Percentiles rank a stretch among this genome's conserved stretches.
These are phyloP conservation scores for Nyctibius bracteatus DNA, from an alignment of 2,113 vertebrate species.

Conservation along the genomic window DNA sequence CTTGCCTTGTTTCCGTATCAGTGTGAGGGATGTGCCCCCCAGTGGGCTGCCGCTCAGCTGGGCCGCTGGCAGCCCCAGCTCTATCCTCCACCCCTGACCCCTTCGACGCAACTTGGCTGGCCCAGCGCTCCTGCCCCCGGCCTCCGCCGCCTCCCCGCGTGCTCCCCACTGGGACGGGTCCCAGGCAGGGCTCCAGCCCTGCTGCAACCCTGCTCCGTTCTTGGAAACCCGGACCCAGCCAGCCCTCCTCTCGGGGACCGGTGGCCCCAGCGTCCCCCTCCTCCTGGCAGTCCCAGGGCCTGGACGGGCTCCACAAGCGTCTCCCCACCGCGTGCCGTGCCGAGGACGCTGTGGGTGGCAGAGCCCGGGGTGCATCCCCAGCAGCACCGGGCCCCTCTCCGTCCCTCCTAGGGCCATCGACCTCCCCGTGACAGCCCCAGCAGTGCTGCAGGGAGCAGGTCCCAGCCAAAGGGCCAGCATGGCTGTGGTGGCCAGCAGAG, in stretches of 20 bases:
- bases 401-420: rapidly evolving
- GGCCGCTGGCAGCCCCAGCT: constrained; percentile 19
- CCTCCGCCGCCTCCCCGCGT: background rate
- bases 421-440: background rate
- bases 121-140: background rate
- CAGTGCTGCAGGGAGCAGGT: too few species aligned
- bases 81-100: background rate
- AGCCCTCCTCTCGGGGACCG: rapidly evolving
- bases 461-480: too few species aligned
- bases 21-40: background rate
- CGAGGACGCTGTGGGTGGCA: background rate
- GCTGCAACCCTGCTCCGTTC: rapidly evolving
- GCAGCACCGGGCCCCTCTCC: background rate
- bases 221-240: background rate
- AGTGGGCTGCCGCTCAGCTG: background rate
- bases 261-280: background rate
- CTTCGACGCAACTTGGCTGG: constrained; percentile 39
- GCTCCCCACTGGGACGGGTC: background rate
- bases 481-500: rapidly evolving
- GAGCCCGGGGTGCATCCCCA: rapidly evolving
- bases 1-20: background rate
- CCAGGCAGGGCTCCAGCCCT: background rate
- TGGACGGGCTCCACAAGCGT: rapidly evolving
- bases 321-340: background rate
- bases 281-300: background rate